Base-by-base conservation (phyloP, 2,888 invertebrate species). In the Pachycephus smyrnensis region DNA sequence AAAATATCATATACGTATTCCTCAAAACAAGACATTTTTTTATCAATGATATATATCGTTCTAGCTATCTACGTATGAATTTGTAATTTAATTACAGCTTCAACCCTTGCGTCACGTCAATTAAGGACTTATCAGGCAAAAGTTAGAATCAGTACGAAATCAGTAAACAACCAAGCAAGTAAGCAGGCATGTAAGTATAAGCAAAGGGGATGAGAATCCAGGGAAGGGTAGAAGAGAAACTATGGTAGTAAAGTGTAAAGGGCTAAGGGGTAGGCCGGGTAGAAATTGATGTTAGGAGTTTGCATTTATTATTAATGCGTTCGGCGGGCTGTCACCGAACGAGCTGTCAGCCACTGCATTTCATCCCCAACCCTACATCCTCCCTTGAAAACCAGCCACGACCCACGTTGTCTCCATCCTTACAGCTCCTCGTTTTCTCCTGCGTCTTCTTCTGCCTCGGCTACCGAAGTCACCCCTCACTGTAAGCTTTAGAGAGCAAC, bases 221-320 rank as follows among this genome's bases (percentile, higher is more conserved):
- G 55, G 55, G 9, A 55, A 23, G 55, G 15, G 23, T 23, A 23
- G 55, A 23, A 23, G 55, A 23, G 23, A 23, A 55, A 23, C 23
- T 23, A 23, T 9, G 55, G 23, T 55, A 55, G 55, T 15, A 55
- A 55, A 55, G 55, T 55, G 23, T 55, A 23, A 55, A 55, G 55
- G 55, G 55, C 55, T 55, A 23, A 23, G 23, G 55, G 55, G 79
- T 80, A 76, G 81, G 79, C 77, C 82, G 82, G 88, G 85, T 87
- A 87, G 89, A 88, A 88, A 90, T 88, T 89, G 89, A 89, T 89
- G 90, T 89, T 89, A 89, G 88, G 87, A 88, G 90, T 90, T 90
- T 89, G 88, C 90, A 90, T 90, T 89, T 90, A 90, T 90, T 90
- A 90, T 90, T 90, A 89, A 90, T 90, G 88, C 89, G 86, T 85